Evolutionary conservation across 2,113 vertebrate species (phyloP), one percentile per base, ranked within the genome.

Genomic region (Calonectris borealis): DNA sequence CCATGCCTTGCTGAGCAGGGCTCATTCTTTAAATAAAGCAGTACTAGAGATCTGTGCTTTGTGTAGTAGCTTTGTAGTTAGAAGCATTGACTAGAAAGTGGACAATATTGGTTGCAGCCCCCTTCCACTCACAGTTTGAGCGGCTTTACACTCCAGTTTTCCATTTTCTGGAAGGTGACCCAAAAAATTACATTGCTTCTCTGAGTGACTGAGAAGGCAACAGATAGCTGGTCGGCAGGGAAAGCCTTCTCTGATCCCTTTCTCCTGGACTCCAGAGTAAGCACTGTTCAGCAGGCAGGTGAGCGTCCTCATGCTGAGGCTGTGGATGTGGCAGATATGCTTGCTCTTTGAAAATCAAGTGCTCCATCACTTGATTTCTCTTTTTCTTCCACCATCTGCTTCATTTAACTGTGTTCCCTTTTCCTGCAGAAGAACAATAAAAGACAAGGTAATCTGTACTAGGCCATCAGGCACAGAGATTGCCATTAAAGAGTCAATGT

Each of bases 401-500:
- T 91, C 32, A 46, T 7, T 77, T 89, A 79, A 51, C 16, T 70
- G 4, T 36, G 9, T 61, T 71, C 10, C 20, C 16, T 73, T 91
- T 85, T 66, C 16, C 7, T 68, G 34, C 31, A 77, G 60, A 92
- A 26, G 18, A 1, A 1, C 52, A 79, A 55, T 42, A 55, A 62
- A 86, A 24, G 17, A 51, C 34, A 91, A 91, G 34, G 46, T 27
- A 58, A 13, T 46, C 52, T 42, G 15, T 55, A 21, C 51, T 32
- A 57, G 57, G 57, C 12, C 42, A 36, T 58, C 70, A 21, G 13
- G 25, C 29, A 70, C 15, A 64, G 51, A 51, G 54, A 73, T 29
- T 95, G 79, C 58, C 80, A 58, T 83, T 83, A 88, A 91, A 96
- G 94, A 62, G 91, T 96, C 72, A 94, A 83, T 68, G 91, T 96